Conservation (phyloP, 2,797 vertebrate genomes). For the Phrynocephalus guinanensis region DNA sequence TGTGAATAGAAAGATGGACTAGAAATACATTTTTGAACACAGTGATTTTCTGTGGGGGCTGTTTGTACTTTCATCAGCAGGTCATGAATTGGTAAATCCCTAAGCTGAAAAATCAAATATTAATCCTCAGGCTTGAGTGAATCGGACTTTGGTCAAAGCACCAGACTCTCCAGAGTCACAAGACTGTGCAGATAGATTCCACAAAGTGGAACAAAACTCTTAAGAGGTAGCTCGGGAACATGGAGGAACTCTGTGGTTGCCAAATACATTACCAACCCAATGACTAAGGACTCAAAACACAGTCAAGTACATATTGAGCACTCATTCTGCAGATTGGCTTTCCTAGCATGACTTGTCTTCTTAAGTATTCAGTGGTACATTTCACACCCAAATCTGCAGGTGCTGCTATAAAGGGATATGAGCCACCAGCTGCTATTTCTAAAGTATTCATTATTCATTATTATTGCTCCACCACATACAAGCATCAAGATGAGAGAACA, state of each 20-base stretch:
- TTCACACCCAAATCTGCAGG: conserved; percentile 20
- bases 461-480: not conserved
- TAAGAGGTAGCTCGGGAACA: not conserved
- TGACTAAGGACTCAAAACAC: conserved; percentile 16
- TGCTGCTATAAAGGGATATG: conserved; percentile 43
- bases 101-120: not conserved
- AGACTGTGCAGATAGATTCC: not conserved
- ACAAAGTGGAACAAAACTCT: conserved; percentile 4
- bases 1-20: not conserved
- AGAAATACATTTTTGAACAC: not conserved
- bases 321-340: not conserved
- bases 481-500: not conserved
- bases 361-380: conserved; percentile 37
- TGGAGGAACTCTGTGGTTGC: conserved; percentile 33
- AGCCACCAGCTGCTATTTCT: conserved; percentile 23
- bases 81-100: not conserved
- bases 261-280: conserved; percentile 11
- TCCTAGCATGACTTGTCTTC: conserved; percentile 27
- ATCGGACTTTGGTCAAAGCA: not conserved
- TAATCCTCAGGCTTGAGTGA: not conserved
- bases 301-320: conserved; percentile 7
- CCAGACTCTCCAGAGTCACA: not conserved
- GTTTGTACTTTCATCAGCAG: not conserved
- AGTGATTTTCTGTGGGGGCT: not conserved
- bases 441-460: conserved; percentile 49